A percentile compares a stretch with the other conserved stretches of the same genome.
phyloP scores from a whole-genome alignment of 2,888 invertebrate species.

The Dolichopus griseipennis region DNA sequence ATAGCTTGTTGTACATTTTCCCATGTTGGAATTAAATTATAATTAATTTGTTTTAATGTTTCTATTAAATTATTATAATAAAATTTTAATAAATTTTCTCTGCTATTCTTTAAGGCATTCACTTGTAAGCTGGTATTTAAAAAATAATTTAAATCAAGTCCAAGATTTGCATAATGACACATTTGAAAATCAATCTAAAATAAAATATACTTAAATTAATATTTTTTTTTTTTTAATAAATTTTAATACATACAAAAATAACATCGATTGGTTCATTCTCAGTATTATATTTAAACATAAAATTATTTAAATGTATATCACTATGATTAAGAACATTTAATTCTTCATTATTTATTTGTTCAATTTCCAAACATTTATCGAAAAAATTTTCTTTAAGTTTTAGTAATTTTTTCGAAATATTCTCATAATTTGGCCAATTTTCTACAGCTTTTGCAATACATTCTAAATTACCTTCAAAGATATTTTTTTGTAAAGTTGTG shows the following conservation, averaged over 20 bases:
- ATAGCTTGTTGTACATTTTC: constrained; percentile 31
- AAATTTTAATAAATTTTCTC: constrained; percentile 15
- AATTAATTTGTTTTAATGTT: constrained; percentile 21
- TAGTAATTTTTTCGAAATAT: constrained; percentile 21
- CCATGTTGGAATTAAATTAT: constrained; percentile 27
- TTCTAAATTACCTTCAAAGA: constrained; percentile 20
- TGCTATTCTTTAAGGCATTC: constrained; percentile 18
- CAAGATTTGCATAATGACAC: constrained; percentile 22
- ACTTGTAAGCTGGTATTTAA: constrained; percentile 23
- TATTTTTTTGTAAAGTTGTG: constrained; percentile 14
- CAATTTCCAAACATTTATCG: constrained; percentile 14
- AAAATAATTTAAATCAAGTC: constrained; percentile 24
- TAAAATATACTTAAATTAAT: not conserved
- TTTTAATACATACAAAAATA: constrained; percentile 36
- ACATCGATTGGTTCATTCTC: constrained; percentile 33
- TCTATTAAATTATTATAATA: constrained; percentile 19
- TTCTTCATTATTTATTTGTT: constrained; percentile 11
- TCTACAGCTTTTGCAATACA: constrained; percentile 21
- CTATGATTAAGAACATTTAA: constrained; percentile 41
- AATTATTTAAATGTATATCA: constrained; percentile 43
- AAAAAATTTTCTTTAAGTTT: constrained; percentile 17
- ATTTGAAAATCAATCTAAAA: constrained; percentile 25
- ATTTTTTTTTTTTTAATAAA: not conserved
- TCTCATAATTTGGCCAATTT: constrained; percentile 21
- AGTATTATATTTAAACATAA: constrained; percentile 40